Base-by-base conservation (phyloP, 2,888 invertebrate species). In the Melinopterus prodromus region DNA sequence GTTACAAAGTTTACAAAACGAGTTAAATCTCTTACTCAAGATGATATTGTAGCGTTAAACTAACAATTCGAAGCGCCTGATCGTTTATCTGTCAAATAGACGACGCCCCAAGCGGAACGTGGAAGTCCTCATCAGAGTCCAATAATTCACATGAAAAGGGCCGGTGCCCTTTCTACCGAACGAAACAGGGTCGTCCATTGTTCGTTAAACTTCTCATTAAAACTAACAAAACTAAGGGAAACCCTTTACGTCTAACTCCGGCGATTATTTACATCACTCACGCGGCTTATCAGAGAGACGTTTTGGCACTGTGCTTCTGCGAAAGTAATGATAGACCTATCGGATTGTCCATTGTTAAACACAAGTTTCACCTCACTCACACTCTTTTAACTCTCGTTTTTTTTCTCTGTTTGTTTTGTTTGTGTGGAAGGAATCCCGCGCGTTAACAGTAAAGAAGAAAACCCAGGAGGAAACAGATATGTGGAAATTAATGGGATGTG, bases 401-500 rank as follows among this genome's bases (percentile, higher is more conserved):
- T 74, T 74, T 36, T 35, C 37, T 74, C 74, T 74, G 37, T 74
- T 74, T 36, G 74, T 74, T 74, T 74, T 74, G 74, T 35, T 53
- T 35, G 36, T 74, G n/a, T 35, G 74, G 74, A 74, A 74, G 74
- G 74, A n/a, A 36, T 74, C 35, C 76, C 69, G 26, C 36, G 38
- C 76, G 69, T 76, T 37, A 26, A 16, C 15, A 53, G 16, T 26
- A 26, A 53, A 38, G 69, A 26, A 69, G 77, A 78, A 76, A 16
- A 77, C 71, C 38, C 75, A 78, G 76, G 26, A 16, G 70, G 35
- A 70, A 78, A 70, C 26, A 71, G 77, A 71, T 53, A 35, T 71
- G 71, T 69, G 38, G 75, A 26, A 16, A 35, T 16, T 36, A 35
- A 35, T 37, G 37, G 76, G 15, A 5, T 6, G 37, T 7, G 53